Percentiles rank a stretch among this genome's conserved stretches.
These are phyloP conservation scores for Paramormyrops kingsleyae DNA, from an alignment of 2,113 vertebrate species.

Conservation along the genomic window DNA sequence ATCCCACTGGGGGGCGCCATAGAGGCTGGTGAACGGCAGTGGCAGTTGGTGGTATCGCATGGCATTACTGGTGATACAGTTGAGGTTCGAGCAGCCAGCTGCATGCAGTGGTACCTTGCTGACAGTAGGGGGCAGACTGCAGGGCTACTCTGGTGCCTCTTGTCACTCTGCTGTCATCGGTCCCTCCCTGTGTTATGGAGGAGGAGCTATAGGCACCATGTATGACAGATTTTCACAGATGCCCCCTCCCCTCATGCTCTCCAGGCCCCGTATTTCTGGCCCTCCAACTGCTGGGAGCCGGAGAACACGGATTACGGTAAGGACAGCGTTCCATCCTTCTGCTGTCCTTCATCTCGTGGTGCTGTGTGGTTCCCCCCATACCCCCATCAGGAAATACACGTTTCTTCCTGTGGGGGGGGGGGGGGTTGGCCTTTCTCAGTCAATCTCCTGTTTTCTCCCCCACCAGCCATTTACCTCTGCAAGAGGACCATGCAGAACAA, in stretches of 20 bases:
- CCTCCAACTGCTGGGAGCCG: slow-evolving; percentile 96
- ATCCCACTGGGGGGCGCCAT: neutral
- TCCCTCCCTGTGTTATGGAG: neutral
- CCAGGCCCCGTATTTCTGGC: slow-evolving; percentile 94
- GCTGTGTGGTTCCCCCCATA: neutral
- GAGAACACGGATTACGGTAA: slow-evolving; percentile 97
- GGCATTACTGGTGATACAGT: neutral
- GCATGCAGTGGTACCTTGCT: neutral
- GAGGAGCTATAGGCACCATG: neutral
- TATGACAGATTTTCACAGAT: neutral
- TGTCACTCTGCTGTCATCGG: neutral
- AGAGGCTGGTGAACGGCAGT: neutral
- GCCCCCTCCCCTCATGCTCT: slow-evolving; percentile 37
- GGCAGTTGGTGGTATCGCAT: neutral
- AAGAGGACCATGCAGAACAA: slow-evolving; percentile 98
- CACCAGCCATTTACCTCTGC: slow-evolving; percentile 90
- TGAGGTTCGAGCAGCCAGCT: neutral
- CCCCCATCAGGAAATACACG: neutral
- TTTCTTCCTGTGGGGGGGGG: neutral
- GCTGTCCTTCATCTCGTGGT: neutral
- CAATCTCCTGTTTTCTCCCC: slow-evolving; percentile 33
- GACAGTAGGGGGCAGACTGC: neutral
- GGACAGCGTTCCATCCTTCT: slow-evolving; percentile 24
- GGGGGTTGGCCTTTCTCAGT: neutral
- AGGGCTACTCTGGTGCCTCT: neutral